Evolutionary conservation across 1,140 invertebrate species (phyloP), one percentile per base, ranked within the genome.

Genomic region (Drosophila murphyi): DNA sequence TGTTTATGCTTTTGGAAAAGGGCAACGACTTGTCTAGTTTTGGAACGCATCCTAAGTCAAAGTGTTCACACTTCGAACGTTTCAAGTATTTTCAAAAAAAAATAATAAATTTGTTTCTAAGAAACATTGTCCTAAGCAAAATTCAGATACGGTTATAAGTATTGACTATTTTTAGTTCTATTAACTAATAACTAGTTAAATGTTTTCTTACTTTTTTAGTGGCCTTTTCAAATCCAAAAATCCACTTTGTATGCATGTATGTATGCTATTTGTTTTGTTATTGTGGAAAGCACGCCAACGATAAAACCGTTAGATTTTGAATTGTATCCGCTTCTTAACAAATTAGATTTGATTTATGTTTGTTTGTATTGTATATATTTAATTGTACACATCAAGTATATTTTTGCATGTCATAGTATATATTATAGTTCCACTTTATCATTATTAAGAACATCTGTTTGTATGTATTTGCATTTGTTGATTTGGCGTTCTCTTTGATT

Each of bases 1-100:
- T 78, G 73, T 79, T 79, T 79, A 79, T 79, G 57, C 59, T 37
- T 87, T 82, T 70, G 34, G 61, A 59, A 77, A 83, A 88, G 83
- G 80, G 62, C 83, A 87, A 83, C 64, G 85, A 87, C 83, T 71
- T 76, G 56, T 78, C n/a, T n/a, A 32, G 5, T 64, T 72, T 55
- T 55, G 59, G 59, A 52, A 67, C 34, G 31, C 37, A 72, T 32
- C 29, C 10, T 59, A 29, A 56, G n/a, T 45, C 48, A 72, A 59
- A 54, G 70, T 67, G 41, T 56, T 57, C 32, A 37, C 20, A 41
- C 4, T 56, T 56, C 8, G 29, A 3, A 29, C 5, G 10, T 39
- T 48, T 32, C 32, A 34, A 5, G 7, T 28, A 20, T 56, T 20
- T 20, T 0, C 0, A 20, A 0, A 20, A 20, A 20, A 20, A 20